These are phyloP conservation scores for Drosophila mimica DNA, from an alignment of 2,888 invertebrate genomes.

Conservation along the genomic window DNA sequence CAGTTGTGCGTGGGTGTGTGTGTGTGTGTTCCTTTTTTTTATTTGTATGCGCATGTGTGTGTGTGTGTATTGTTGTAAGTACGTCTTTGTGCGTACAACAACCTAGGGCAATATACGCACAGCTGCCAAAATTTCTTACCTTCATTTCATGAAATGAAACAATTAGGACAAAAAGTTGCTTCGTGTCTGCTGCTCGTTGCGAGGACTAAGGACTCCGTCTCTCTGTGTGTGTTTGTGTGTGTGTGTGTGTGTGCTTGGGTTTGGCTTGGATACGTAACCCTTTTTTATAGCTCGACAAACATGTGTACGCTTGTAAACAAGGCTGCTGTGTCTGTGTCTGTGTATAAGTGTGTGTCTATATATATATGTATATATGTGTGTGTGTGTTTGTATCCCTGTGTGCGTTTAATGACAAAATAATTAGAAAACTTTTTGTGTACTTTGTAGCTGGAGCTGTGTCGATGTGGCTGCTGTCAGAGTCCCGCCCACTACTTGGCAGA, in stretches of 20 bases:
- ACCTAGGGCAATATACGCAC: conserved; percentile 79
- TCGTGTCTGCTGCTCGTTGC: conserved; percentile 64
- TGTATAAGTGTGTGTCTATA: conserved; percentile 10
- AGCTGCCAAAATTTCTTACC: conserved; percentile 81
- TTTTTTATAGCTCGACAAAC: conserved; percentile 78
- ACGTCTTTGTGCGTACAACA: conserved; percentile 57
- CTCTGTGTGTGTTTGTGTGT: conserved; percentile 16
- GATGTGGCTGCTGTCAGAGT: conserved; percentile 47
- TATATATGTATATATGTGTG: conserved; percentile 8
- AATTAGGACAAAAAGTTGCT: conserved; percentile 80
- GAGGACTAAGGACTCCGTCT: conserved; percentile 44
- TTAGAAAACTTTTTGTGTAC: conserved; percentile 84
- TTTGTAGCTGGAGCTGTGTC: conserved; percentile 70
- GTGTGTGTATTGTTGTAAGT: conserved; percentile 21
- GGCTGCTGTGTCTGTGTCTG: conserved; percentile 58
- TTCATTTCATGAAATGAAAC: conserved; percentile 80
- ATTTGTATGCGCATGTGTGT: conserved; percentile 2
- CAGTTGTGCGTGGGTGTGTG: conserved; percentile 26
- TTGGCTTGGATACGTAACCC: conserved; percentile 76
- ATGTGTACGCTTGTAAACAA: conserved; percentile 73
- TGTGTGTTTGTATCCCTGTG: conserved; percentile 51
- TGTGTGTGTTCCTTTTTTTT: conserved; percentile 3
- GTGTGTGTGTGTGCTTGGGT: conserved; percentile 43
- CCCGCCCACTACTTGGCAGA: conserved; percentile 29
- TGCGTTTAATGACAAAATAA: conserved; percentile 85